A percentile compares a stretch with the other conserved stretches of the same genome.
Evolutionary conservation across 2,797 vertebrate genomes (phyloP).

Genomic region (Spinus pinus): DNA sequence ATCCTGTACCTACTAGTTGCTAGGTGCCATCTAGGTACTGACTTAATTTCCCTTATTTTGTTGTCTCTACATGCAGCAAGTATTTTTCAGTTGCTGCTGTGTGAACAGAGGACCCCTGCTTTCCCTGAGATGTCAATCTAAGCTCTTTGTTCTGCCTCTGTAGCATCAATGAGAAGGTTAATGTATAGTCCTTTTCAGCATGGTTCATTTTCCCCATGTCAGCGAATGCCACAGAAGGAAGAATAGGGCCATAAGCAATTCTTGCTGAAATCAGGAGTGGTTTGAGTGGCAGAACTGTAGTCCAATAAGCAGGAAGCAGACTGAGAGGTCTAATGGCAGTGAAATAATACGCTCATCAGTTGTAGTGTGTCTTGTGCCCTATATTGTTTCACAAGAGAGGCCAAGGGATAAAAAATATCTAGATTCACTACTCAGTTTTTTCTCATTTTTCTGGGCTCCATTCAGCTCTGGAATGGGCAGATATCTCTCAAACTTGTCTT

Average conservation of each 20-base stretch:
- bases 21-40: neutral
- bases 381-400: neutral
- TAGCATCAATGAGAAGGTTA: neutral
- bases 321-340: neutral
- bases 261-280: neutral
- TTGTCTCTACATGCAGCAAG: neutral
- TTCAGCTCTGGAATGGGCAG: neutral
- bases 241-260: neutral
- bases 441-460: neutral
- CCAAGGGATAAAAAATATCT: neutral
- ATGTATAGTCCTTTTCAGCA: neutral
- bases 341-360: neutral
- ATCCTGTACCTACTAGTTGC: neutral
- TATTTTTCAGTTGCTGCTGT: neutral
- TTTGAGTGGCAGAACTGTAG: neutral
- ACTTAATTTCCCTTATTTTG: neutral
- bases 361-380: neutral
- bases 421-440: neutral
- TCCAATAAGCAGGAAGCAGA: neutral
- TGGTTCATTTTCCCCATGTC: neutral
- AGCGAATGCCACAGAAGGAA: neutral
- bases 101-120: neutral
- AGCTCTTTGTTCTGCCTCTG: neutral
- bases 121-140: neutral
- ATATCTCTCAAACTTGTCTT: neutral